Percentiles rank a stretch among this genome's conserved stretches.
These are phyloP conservation scores for Pterocles orientalis DNA, from an alignment of 2,113 vertebrate genomes.

Conservation along the genomic window DNA sequence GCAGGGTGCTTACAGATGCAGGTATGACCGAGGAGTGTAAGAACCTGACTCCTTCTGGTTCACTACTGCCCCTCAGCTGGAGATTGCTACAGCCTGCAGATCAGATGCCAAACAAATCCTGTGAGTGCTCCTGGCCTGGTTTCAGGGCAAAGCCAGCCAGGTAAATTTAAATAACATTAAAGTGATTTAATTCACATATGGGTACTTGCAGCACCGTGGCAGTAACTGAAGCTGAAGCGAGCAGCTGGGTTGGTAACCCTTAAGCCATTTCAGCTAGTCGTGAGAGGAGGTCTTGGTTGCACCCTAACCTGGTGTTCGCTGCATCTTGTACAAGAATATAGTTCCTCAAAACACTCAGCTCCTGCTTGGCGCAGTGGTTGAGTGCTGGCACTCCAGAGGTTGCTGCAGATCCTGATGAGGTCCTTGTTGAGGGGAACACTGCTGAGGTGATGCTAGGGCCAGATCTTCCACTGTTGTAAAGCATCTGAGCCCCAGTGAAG, in stretches of 20 bases:
- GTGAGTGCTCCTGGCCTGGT: not conserved
- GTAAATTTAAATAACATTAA: not conserved
- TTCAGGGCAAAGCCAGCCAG: not conserved
- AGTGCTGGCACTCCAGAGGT: not conserved
- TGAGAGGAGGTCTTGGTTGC: not conserved
- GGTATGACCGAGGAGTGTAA: not conserved
- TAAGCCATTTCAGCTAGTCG: not conserved
- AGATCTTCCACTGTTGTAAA: not conserved
- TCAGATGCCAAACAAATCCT: not conserved
- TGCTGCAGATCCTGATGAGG: not conserved
- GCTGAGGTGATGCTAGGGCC: not conserved
- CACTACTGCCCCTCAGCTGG: not conserved
- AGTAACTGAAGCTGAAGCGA: not conserved
- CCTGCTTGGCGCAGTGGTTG: not conserved
- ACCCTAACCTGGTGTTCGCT: not conserved
- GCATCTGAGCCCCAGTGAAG: not conserved
- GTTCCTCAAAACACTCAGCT: not conserved
- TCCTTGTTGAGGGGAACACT: not conserved
- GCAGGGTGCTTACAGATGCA: not conserved
- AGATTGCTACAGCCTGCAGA: not conserved
- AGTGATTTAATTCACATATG: not conserved
- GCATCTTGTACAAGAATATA: not conserved
- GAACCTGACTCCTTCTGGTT: not conserved
- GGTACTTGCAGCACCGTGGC: not conserved
- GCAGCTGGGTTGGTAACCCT: not conserved